Evolutionary conservation across 2,113 vertebrate species (phyloP).

Genomic region (Pimephales promelas): DNA sequence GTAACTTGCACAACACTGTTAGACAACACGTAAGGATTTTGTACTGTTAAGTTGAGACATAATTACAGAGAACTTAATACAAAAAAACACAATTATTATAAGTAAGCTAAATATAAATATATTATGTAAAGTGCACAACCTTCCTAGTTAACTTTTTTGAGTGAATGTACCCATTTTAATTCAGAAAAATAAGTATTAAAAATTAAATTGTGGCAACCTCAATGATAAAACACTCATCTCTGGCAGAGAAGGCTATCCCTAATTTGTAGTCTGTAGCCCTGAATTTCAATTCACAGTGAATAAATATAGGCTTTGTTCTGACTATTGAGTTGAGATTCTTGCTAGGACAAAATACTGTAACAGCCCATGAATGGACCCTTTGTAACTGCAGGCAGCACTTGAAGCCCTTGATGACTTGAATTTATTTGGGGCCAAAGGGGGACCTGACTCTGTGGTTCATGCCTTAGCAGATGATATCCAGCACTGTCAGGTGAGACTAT

Average conservation of each 20-base stretch:
- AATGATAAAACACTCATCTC: background rate
- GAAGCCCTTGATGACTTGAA: conserved; percentile 94
- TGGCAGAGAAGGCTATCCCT: background rate
- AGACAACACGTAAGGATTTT: no score
- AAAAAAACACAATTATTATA: no score
- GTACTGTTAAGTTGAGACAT: no score
- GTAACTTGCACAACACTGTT: no score
- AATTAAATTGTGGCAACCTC: background rate
- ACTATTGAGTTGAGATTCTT: background rate
- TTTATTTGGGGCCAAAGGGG: conserved; percentile 94
- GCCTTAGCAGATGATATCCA: conserved; percentile 94
- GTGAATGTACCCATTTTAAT: background rate
- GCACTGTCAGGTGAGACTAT: conserved; percentile 88
- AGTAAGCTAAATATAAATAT: no score
- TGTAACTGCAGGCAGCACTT: conserved; percentile 85
- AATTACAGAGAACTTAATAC: no score
- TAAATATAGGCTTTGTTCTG: conserved; percentile 31
- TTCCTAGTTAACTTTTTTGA: no score
- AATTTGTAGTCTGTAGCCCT: background rate
- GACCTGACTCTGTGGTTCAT: conserved; percentile 90
- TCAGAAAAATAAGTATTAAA: background rate
- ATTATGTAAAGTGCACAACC: no score
- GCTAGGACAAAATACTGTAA: conserved; percentile 16
- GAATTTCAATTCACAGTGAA: background rate
- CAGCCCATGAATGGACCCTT: conserved; percentile 26